Evolutionary conservation across 2,888 invertebrate species (phyloP), one percentile per base, ranked within the genome.

Genomic region (Camponotus fellah): DNA sequence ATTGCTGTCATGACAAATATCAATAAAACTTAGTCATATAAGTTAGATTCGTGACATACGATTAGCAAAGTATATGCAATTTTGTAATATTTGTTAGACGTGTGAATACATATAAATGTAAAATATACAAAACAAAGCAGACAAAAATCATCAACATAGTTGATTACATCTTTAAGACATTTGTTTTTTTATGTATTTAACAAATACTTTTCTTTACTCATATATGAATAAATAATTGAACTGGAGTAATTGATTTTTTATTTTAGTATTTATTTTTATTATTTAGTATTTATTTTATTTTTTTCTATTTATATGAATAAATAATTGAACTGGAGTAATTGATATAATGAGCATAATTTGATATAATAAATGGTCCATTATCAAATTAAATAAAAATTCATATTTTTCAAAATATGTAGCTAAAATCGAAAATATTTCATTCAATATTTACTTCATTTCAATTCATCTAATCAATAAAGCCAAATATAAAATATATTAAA

Each of bases 21-120:
- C 37, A 46, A 77, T 40, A 53, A 53, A 53, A 66, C 40, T n/a
- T 66, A 26, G 14, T 12, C 66, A 32, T 49, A 64, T 32, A 26
- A 65, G 9, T 53, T 53, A 56, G 12, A 53, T 53, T 76, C 58
- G 53, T 26, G 53, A 66, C 26, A 14, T 34, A 9, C 56, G n/a
- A 17, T 17, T 40, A 26, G 17, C n/a, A 40, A 66, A 62, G 32
- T 56, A 40, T n/a, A 26, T 37, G 37, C 21, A 3, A 49, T 65
- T 76, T 53, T 66, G 53, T 56, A 53, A 2, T 10, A 43, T 53
- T 26, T 37, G 64, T 64, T 17, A 12, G 10, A 1, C 26, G n/a
- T 60, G 26, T 62, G 64, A 75, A 64, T 75, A 58, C 58, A 71
- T 58, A 26, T 72, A 75, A 62, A 46, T 60, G 12, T 49, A 10